Evolutionary conservation across 2,888 invertebrate genomes (phyloP).

Genomic region (Oscheius onirici): DNA sequence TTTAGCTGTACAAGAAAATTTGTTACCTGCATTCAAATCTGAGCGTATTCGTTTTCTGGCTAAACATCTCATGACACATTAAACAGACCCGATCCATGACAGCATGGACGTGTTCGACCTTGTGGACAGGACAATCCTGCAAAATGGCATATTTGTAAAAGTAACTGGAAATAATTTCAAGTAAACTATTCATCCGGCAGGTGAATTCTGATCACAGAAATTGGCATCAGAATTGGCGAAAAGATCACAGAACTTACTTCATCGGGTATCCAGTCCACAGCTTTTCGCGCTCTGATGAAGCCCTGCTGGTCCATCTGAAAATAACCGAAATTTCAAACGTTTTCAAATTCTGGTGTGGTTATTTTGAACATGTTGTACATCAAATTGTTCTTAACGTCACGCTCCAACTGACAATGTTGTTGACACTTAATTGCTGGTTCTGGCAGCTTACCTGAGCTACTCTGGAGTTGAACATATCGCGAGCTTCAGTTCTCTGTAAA

Average conservation of each 20-base stretch:
- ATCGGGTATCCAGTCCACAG: slow-evolving; percentile 12
- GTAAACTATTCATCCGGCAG: too few relatives aligned
- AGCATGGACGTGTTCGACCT: slow-evolving; percentile 45
- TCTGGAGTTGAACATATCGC: slow-evolving; percentile 9
- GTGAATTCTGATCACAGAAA: too few relatives aligned
- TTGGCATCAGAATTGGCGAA: too few relatives aligned
- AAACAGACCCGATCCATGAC: slow-evolving; percentile 55
- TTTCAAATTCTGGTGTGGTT: not conserved
- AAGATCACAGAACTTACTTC: slow-evolving; percentile 3
- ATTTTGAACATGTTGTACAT: too few relatives aligned
- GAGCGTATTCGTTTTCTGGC: slow-evolving; percentile 45
- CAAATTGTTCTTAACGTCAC: too few relatives aligned
- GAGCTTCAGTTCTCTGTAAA: slow-evolving; percentile 1
- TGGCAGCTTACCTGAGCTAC: slow-evolving; percentile 1
- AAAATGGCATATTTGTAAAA: slow-evolving; percentile 17
- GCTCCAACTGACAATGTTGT: too few relatives aligned
- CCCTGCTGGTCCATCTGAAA: not conserved
- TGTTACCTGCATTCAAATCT: slow-evolving; percentile 45
- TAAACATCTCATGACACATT: slow-evolving; percentile 54
- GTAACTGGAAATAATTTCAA: too few relatives aligned
- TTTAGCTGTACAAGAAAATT: not conserved
- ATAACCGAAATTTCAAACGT: not conserved
- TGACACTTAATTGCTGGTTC: not conserved
- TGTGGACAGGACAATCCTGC: slow-evolving; percentile 39
- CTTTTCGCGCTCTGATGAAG: slow-evolving; percentile 9